Evolutionary conservation across 1,140 invertebrate species (phyloP), one percentile per base, ranked within the genome.

Genomic region (Rhopalosiphum maidis): DNA sequence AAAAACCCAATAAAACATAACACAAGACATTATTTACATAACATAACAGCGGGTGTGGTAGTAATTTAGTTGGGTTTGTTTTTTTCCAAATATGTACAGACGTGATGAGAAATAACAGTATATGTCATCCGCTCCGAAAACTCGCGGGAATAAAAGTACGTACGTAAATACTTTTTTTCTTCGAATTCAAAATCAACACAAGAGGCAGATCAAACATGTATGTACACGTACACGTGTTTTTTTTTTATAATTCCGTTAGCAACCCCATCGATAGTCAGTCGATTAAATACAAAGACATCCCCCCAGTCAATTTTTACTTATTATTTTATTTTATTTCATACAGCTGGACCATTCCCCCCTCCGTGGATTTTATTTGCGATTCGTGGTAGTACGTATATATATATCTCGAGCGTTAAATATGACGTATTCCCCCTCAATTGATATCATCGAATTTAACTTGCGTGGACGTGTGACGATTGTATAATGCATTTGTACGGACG

Each of bases 261-360:
- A 90, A 54, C 88, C 88, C 54, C 35, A 90, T 90, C 51, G 55
- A 90, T 43, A 55, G 89, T 90, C 54, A 55, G 89, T 90, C 54
- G 89, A 90, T 90, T 90, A 60, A 25, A 90, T 91, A 91, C 90
- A 91, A 68, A 68, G 90, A 77, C 55, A 41, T 46, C n/a, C 46
- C 46, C 55, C 37, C 43, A 23, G 90, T 68, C 55, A 25, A 91
- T 68, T 90, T 60, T 3, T 30, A 37, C 30, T 91, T 91, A 51
- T 85, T 85, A 41, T 85, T 85, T 85, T 43, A 41, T 77, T 77
- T 60, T 4, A 35, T 90, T 60, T 60, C 30, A 43, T 68, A 90
- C 89, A 90, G 90, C 37, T 68, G 90, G 90, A 55, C 89, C 89
- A n/a, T 43, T 55, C 15, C 15, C 25, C 41, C 9, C 23, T 25